Conservation (phyloP, 2,113 vertebrate genomes). For the Hirundichthys speculiger region DNA sequence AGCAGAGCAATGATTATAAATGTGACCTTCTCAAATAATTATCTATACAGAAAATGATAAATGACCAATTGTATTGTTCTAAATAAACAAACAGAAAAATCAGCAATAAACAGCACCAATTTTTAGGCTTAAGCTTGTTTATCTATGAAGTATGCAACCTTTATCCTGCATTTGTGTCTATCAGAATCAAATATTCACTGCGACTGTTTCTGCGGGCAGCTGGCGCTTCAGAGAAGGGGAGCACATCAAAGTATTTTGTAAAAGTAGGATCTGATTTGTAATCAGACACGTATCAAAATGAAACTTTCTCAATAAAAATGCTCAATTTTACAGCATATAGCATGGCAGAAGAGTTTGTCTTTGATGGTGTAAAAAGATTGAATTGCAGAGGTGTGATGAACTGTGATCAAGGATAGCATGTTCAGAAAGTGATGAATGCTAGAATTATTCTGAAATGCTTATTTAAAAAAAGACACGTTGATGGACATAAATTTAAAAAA, state of each 20-base stretch:
- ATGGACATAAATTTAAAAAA: too few relatives aligned
- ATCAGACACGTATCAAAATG: conserved; percentile 11
- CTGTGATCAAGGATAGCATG: neutral
- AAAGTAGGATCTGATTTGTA: conserved; percentile 20
- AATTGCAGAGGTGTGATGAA: neutral
- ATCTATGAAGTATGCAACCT: too few relatives aligned
- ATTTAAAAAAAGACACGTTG: neutral
- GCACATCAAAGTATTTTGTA: conserved; percentile 12
- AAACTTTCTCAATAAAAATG: conserved; percentile 1
- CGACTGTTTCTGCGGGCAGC: conserved; percentile 26
- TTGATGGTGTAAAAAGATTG: conserved; percentile 6
- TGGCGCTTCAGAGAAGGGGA: neutral
- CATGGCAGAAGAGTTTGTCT: neutral
- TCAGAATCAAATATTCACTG: conserved; percentile 14
- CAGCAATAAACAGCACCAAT: too few relatives aligned
- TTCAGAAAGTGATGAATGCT: neutral
- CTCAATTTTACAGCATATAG: neutral
- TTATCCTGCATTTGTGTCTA: conserved; percentile 14
- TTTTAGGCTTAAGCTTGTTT: too few relatives aligned
- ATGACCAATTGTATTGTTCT: too few relatives aligned
- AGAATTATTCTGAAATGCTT: neutral
- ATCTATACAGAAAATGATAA: too few relatives aligned
- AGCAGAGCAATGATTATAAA: neutral
- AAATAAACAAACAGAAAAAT: too few relatives aligned
- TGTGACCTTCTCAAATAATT: too few relatives aligned